Conservation (phyloP, 1,140 invertebrate genomes). For the Cataglyphis hispanica region DNA sequence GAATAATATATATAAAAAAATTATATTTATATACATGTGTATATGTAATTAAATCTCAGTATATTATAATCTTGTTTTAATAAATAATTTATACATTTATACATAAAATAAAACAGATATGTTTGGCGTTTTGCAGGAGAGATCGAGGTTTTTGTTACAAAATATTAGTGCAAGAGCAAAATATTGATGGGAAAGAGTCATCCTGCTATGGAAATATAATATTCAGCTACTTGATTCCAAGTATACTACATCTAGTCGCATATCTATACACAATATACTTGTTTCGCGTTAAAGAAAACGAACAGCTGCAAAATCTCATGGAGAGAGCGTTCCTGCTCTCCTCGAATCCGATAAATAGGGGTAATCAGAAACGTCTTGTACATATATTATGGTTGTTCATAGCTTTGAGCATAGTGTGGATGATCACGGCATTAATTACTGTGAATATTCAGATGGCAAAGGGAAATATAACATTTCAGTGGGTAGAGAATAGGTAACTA, state of each 20-base stretch:
- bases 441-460: constrained; percentile 90
- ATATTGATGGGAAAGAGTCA: constrained; percentile 84
- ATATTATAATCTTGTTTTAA: background rate
- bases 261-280: constrained; percentile 93
- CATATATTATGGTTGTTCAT: constrained; percentile 91
- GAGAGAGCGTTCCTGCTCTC: constrained; percentile 93
- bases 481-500: constrained; percentile 86
- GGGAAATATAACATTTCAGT: constrained; percentile 89
- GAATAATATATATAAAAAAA: background rate
- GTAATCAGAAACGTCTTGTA: constrained; percentile 89
- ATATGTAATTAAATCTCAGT: background rate
- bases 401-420: constrained; percentile 89
- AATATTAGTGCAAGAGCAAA: constrained; percentile 82
- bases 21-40: no score
- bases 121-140: constrained; percentile 84
- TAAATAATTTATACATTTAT: background rate
- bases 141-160: constrained; percentile 92
- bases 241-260: constrained; percentile 91
- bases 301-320: constrained; percentile 96
- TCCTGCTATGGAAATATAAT: constrained; percentile 90
- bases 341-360: constrained; percentile 89
- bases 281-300: constrained; percentile 94
- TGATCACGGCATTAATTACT: constrained; percentile 89
- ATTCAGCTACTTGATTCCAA: constrained; percentile 93
- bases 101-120: background rate